A percentile compares a stretch with the other conserved stretches of the same genome.
These are phyloP conservation scores for Elephantulus edwardii DNA, from an alignment of 2,113 vertebrate genomes.

Conservation along the genomic window DNA sequence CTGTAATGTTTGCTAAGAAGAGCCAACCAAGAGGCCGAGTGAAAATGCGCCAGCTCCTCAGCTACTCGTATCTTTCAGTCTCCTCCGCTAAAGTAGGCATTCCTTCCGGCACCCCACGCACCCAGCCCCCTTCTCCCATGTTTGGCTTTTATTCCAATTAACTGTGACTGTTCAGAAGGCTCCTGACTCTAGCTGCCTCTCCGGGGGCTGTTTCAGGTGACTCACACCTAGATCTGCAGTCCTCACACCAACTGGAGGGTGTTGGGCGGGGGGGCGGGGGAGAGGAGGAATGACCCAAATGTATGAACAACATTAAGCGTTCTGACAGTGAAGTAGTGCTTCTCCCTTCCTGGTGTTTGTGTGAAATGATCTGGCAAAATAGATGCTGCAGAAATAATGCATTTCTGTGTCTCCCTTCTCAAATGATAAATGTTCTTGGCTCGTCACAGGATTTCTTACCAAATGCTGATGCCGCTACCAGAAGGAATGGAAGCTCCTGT, in stretches of 20 bases:
- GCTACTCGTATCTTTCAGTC: background rate
- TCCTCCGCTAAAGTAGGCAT: background rate
- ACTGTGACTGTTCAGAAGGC: constrained; percentile 70
- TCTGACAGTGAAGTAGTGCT: constrained; percentile 85
- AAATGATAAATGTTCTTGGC: constrained; percentile 86
- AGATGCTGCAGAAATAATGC: constrained; percentile 84
- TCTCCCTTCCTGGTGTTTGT: constrained; percentile 80
- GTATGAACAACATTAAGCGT: constrained; percentile 76
- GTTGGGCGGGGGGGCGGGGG: no score
- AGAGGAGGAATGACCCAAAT: constrained; percentile 60
- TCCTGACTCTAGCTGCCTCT: constrained; percentile 13
- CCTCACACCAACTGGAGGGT: no score
- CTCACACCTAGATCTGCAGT: constrained; percentile 71
- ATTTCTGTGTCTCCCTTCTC: constrained; percentile 80
- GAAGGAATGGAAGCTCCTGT: constrained; percentile 68
- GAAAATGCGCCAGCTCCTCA: background rate
- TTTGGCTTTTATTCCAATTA: constrained; percentile 36
- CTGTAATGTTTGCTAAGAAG: constrained; percentile 28
- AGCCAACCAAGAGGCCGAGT: background rate
- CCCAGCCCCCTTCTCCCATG: background rate
- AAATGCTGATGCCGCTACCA: constrained; percentile 83
- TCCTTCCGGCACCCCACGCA: background rate
- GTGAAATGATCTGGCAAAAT: constrained; percentile 88
- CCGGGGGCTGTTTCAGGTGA: constrained; percentile 52
- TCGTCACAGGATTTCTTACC: constrained; percentile 75